Conservation (phyloP, 2,888 invertebrate genomes). For the Pristionchus japonicus region DNA sequence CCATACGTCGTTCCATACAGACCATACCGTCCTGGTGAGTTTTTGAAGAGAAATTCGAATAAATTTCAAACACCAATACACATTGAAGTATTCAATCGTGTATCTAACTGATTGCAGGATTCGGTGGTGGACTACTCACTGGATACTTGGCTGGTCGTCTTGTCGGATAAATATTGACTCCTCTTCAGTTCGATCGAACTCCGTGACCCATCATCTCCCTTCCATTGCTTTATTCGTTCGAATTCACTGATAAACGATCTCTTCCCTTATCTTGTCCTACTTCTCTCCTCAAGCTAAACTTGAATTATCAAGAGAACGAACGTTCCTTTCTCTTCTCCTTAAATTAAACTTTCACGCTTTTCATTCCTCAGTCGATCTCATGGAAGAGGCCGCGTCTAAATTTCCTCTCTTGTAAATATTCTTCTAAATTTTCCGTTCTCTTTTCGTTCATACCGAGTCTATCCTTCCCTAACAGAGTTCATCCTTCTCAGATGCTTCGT, state of each 20-base stretch:
- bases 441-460: not conserved
- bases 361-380: not conserved
- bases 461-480: too few relatives aligned
- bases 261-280: not conserved
- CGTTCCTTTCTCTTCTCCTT: not conserved
- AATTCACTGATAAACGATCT: conserved; percentile 8
- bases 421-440: not conserved
- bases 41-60: not conserved
- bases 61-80: too few relatives aligned
- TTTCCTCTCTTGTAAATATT: not conserved
- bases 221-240: not conserved
- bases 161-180: not conserved
- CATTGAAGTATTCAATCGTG: not conserved
- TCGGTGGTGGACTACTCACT: conserved; percentile 13
- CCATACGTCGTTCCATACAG: not conserved
- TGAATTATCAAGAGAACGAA: not conserved
- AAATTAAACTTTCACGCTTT: not conserved
- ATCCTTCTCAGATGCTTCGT: not conserved
- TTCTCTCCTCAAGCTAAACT: conserved; percentile 7
- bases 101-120: not conserved
- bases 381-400: not conserved
- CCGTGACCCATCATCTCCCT: not conserved
- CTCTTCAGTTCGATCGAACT: not conserved
- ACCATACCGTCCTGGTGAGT: not conserved
- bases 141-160: conserved; percentile 1